Base-by-base conservation (phyloP, 2,113 vertebrate species). In the Notothenia rossii region DNA sequence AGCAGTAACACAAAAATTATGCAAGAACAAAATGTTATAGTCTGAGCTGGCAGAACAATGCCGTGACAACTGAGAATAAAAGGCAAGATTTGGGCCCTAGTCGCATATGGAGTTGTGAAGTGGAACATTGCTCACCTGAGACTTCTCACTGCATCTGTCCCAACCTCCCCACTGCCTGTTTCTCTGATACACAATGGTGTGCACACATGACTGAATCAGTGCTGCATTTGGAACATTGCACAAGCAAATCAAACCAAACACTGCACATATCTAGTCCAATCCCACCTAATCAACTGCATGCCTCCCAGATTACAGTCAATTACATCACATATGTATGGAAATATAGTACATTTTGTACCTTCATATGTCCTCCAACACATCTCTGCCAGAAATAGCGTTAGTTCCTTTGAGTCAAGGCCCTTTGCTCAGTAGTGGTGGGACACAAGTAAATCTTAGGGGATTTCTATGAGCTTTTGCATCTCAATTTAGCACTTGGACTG, bases 111-210 rank as follows among this genome's bases (percentile, higher is more conserved):
- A 82, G 29, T 60, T 3, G 7, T 63, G 61, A 88, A 87, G 59
- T 83, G 66, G 88, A 88, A 85, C 87, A 81, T 61, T 6, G 61
- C 65, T 86, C 91, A 89, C 83, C 87, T 89, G 90, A 91, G 92
- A 92, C 86, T 84, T 33, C 14, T 20, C 50, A 15, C 70, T 77
- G 72, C 90, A 88, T 88, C 88, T 80, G 91, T 90, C 79, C 74
- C 75, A 53, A 48, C 72, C 82, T 74, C 88, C 25, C 58, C 17
- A 1, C 20, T 10, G 65, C 51, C 63, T 48, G 65, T 63, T 55
- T 61, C 63, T 54, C 22, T 59, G 48, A 84, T 14, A 67, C 29
- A 63, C 51, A 7, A 66, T 11, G 55, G 50, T 51, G 48, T 36
- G 72, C 49, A 74, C 79, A 64, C 85, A 82, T 80, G 83, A 84